Evolutionary conservation across 2,113 vertebrate genomes (phyloP), one percentile per base, ranked within the genome.

Genomic region (Sceloporus tristichus): DNA sequence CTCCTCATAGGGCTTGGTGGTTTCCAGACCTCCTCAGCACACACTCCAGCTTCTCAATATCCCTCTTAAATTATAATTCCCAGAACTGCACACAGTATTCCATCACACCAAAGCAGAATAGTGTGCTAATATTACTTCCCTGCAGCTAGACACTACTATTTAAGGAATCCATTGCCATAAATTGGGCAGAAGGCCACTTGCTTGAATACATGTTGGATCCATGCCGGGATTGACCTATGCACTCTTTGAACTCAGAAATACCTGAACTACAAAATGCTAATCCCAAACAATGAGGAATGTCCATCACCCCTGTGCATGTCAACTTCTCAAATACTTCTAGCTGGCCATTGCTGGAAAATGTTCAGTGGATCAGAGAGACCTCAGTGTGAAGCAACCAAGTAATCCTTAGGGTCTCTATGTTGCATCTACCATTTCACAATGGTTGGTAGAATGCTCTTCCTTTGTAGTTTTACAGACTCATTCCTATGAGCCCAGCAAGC

Each of bases 401-500:
- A 62, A 62, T 62, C 16, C 4, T 62, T 14, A 62, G 18, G 59
- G 13, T 62, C 59, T 18, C 13, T 18, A 16, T 62, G 59, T 62
- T 14, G 59, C 59, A 62, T 62, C 59, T 62, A 62, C 59, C 59
- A 62, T 62, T 62, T 62, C 59, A 62, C 14, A 62, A 62, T 18
- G 59, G 0, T 62, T 14, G 59, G 4, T 62, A 62, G 59, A 18
- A 71, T 29, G 25, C n/a, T 71, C 68, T 71, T 71, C 23, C 85
- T 71, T 62, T 82, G n/a, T 88, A 75, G 56, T 27, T 91, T 94
- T 91, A 79, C 91, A 92, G 92, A 90, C 87, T 81, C 87, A 34
- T 75, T 88, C 14, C 82, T 88, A 16, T 73, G 82, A 92, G 75
- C 82, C 85, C 93, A 34, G 87, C 82, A 86, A 90, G 62, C 82